Base-by-base conservation (phyloP, 2,797 vertebrate species). In the Pterois miles region DNA sequence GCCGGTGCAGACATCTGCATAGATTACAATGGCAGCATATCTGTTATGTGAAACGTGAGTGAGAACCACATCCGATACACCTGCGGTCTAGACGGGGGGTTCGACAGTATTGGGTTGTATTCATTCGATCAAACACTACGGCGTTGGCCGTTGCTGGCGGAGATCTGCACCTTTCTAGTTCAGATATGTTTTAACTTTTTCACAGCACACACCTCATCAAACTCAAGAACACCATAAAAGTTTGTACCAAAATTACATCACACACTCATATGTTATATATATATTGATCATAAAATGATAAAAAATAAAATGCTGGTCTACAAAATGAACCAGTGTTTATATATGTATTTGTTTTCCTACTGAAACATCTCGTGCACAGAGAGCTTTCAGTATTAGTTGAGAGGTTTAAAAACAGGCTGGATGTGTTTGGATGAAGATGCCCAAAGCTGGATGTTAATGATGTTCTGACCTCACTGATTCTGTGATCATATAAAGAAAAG, bases 361-460 rank as follows among this genome's bases (percentile, higher is more conserved):
- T 87, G 86, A 93, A 88, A 89, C 86, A 6, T 89, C 93, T 92
- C 93, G 57, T 94, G 93, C 94, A 94, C 93, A 90, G 93, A 94
- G 91, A 92, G 33, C 71, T 80, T 88, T 93, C 86, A 86, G 91
- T 83, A 54, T 80, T 69, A 84, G 88, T 86, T 84, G 85, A 89
- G 84, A 87, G 81, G 88, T 89, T 94, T 91, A 84, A 91, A 94
- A 93, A 87, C 86, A 91, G 78, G 88, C 70, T 74, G 86, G 85
- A 78, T 87, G 73, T 70, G 82, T 82, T 84, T 82, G 46, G 81
- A 74, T 82, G 70, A 80, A 74, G 71, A 77, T 81, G 85, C 76
- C 76, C 78, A 78, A 85, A 59, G 72, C 75, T 82, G 69, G 64
- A 38, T 46, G 80, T 72, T 86, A 29, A 65, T 20, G 31, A 57